Conservation (phyloP, 2,797 vertebrate genomes). For the Fringilla coelebs region DNA sequence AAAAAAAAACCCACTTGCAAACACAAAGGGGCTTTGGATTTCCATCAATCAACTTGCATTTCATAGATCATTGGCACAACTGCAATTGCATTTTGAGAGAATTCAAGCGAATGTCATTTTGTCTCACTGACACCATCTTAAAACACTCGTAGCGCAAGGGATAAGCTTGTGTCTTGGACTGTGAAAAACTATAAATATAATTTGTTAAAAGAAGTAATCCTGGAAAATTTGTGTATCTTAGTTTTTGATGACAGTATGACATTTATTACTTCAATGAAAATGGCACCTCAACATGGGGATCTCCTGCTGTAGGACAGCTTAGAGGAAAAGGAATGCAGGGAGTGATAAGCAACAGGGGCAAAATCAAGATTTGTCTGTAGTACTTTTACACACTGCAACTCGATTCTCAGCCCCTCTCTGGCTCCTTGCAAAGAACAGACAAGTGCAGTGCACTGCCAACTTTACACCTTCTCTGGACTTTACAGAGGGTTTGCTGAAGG, state of each 20-base stretch:
- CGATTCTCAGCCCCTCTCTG: background rate
- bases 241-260: background rate
- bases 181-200: background rate
- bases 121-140: background rate
- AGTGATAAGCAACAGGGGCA: background rate
- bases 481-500: background rate
- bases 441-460: fast-evolving
- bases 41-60: background rate
- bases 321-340: background rate
- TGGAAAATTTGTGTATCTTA: background rate
- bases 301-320: background rate
- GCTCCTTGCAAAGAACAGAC: background rate
- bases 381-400: background rate
- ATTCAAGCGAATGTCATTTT: background rate
- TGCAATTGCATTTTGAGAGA: background rate
- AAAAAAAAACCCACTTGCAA: background rate
- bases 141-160: background rate
- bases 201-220: background rate
- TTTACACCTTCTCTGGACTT: background rate
- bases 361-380: background rate
- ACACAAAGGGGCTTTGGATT: background rate
- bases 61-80: background rate
- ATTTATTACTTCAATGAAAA: background rate
- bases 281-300: background rate
- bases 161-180: background rate